Percentiles rank a stretch among this genome's conserved stretches.
Conservation (phyloP, 23 tunicate species). For the Trididemnum clinides region DNA sequence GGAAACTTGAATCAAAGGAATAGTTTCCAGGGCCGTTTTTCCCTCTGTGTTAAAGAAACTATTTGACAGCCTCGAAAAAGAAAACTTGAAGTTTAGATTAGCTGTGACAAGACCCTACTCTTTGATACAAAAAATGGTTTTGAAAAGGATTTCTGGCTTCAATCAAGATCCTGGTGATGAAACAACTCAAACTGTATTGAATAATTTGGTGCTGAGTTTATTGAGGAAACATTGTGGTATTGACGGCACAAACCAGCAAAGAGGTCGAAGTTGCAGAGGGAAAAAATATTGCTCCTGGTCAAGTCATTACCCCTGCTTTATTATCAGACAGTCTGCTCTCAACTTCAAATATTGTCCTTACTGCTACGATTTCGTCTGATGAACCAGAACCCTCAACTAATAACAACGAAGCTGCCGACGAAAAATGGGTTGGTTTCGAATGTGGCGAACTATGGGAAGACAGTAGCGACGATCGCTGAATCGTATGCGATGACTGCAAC, state of each 20-base stretch:
- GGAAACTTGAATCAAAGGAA: too few relatives aligned
- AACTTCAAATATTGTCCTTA: too few relatives aligned
- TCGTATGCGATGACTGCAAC: not conserved
- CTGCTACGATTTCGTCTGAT: too few relatives aligned
- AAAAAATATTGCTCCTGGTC: not conserved
- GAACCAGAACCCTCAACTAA: too few relatives aligned
- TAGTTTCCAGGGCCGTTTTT: too few relatives aligned
- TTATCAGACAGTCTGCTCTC: too few relatives aligned
- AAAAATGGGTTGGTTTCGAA: not conserved
- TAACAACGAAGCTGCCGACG: too few relatives aligned
- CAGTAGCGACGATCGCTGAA: not conserved
- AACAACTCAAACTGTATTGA: not conserved
- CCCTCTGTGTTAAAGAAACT: not conserved
- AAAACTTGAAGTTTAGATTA: not conserved
- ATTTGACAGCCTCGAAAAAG: not conserved
- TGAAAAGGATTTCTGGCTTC: not conserved
- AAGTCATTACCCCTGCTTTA: not conserved
- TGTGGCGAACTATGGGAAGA: not conserved
- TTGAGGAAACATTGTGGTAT: not conserved
- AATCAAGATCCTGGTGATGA: not conserved
- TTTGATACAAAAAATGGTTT: not conserved
- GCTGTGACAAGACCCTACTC: not conserved
- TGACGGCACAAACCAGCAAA: not conserved
- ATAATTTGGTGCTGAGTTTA: not conserved
- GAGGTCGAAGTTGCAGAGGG: not conserved